These are phyloP conservation scores for Campaea margaritaria DNA, from an alignment of 2,888 invertebrate species.

Conservation along the genomic window DNA sequence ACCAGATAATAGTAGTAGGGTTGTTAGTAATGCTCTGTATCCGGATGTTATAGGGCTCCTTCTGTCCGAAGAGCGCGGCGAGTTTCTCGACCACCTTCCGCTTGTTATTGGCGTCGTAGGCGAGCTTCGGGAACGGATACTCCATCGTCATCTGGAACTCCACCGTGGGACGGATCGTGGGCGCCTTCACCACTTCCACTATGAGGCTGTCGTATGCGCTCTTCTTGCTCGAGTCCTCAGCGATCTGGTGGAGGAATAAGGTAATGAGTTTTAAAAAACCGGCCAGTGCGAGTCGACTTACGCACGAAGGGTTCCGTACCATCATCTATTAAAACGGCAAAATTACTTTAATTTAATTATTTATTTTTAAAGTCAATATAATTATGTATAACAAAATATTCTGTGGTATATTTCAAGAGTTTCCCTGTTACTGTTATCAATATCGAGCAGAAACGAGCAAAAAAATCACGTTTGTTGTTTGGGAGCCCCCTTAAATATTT, in stretches of 20 bases:
- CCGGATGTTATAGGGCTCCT: constrained; percentile 89
- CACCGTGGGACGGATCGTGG: constrained; percentile 88
- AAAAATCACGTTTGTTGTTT: too few species aligned
- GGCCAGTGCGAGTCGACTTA: too few species aligned
- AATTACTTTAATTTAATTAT: too few species aligned
- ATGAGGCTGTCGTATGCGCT: constrained; percentile 92
- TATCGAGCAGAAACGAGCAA: too few species aligned
- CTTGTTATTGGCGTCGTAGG: constrained; percentile 89
- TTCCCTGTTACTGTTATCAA: too few species aligned
- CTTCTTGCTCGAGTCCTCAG: constrained; percentile 90
- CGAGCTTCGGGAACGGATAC: constrained; percentile 88
- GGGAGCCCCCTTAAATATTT: too few species aligned
- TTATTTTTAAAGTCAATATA: too few species aligned
- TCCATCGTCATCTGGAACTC: constrained; percentile 93
- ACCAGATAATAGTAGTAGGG: constrained; percentile 90
- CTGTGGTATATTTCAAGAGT: too few species aligned
- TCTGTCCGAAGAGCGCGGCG: constrained; percentile 91
- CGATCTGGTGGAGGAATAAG: constrained; percentile 76
- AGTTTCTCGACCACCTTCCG: constrained; percentile 93
- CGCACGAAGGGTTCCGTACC: too few species aligned
- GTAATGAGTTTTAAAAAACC: too few species aligned
- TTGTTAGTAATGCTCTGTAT: constrained; percentile 89
- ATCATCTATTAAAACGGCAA: too few species aligned
- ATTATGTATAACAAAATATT: too few species aligned
- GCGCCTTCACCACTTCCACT: constrained; percentile 89